Conservation (phyloP, 1,140 invertebrate genomes). For the Tetranychus urticae region DNA sequence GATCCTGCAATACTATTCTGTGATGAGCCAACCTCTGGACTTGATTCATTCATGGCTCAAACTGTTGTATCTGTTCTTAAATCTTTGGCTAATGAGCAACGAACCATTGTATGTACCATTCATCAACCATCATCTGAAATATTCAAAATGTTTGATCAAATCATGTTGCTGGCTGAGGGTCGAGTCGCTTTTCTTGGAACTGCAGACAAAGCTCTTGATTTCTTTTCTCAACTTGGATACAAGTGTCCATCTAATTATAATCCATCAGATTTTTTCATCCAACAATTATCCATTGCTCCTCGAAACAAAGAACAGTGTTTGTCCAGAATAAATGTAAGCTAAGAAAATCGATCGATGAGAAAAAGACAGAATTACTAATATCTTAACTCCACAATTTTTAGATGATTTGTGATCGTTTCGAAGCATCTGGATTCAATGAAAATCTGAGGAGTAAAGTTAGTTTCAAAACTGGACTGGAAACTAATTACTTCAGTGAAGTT, state of each 20-base stretch:
- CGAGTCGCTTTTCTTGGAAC: slow-evolving; percentile 55
- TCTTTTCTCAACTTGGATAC: slow-evolving; percentile 45
- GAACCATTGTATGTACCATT: slow-evolving; percentile 52
- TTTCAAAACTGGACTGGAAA: too few species aligned
- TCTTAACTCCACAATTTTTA: background rate
- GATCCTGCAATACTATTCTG: slow-evolving; percentile 60
- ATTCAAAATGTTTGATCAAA: slow-evolving; percentile 59
- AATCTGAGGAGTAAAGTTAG: background rate
- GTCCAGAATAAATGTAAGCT: slow-evolving; percentile 16
- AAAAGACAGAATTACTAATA: too few species aligned
- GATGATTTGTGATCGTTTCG: background rate
- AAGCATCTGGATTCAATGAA: background rate
- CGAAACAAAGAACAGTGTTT: slow-evolving; percentile 39
- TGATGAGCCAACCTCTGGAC: slow-evolving; percentile 60
- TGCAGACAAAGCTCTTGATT: slow-evolving; percentile 44
- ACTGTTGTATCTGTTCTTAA: slow-evolving; percentile 45
- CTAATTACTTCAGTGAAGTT: too few species aligned
- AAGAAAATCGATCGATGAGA: too few species aligned
- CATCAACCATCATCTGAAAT: slow-evolving; percentile 70
- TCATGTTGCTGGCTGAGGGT: slow-evolving; percentile 45
- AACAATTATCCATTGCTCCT: slow-evolving; percentile 40
- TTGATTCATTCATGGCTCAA: slow-evolving; percentile 57
- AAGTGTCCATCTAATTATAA: slow-evolving; percentile 16
- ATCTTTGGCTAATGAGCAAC: slow-evolving; percentile 43
- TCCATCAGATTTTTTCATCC: slow-evolving; percentile 22